Percentiles rank a stretch among this genome's conserved stretches.
phyloP scores from a whole-genome alignment of 2,113 vertebrate species.

The Dipodomys stephensi region DNA sequence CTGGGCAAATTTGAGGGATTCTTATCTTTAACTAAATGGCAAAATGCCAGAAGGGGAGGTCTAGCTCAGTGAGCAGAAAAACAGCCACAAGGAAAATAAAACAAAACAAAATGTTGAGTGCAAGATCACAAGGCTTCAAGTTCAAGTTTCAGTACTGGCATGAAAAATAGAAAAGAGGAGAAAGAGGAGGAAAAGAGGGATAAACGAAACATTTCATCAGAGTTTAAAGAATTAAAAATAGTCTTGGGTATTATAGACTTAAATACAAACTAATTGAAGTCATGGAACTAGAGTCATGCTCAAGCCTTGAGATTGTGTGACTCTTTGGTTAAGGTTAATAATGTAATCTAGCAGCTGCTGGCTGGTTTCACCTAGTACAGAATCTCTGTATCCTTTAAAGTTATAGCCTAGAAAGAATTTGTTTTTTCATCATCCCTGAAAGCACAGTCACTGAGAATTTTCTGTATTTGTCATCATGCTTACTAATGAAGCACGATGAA shows the following conservation, averaged over 20 bases:
- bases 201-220: not conserved
- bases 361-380: not conserved
- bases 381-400: not conserved
- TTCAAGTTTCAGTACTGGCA: no score
- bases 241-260: not conserved
- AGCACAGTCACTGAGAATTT: not conserved
- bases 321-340: not conserved
- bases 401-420: not conserved
- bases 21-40: no score
- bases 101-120: no score
- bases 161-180: not conserved
- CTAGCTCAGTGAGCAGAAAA: no score
- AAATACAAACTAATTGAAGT: not conserved
- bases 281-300: no score
- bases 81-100: no score
- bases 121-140: no score
- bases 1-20: no score
- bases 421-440: not conserved
- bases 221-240: conserved; percentile 25
- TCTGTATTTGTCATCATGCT: not conserved
- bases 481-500: conserved; percentile 4
- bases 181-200: not conserved
- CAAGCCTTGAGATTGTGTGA: no score
- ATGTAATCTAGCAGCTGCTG: not conserved
- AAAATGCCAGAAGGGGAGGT: no score